These are phyloP conservation scores for Macrotrachela quadricornifera DNA, from an alignment of 1,140 invertebrate genomes.

Conservation along the genomic window DNA sequence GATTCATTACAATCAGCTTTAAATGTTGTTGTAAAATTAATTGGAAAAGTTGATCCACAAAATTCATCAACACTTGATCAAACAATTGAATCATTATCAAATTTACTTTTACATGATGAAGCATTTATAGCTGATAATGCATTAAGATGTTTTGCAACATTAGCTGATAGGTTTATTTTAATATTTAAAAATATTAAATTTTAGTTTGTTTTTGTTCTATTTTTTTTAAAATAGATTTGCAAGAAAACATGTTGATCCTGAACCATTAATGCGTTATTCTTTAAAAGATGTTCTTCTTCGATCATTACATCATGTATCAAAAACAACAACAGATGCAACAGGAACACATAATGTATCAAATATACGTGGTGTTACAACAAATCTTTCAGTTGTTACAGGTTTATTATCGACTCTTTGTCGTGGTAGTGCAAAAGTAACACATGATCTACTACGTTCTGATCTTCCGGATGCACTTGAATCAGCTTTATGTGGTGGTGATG, in stretches of 20 bases:
- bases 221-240: too few species aligned
- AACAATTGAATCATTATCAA: slow-evolving; percentile 74
- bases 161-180: too few species aligned
- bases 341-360: too few species aligned
- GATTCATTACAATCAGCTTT: slow-evolving; percentile 89
- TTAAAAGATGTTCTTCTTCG: slow-evolving; percentile 43
- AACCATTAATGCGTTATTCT: slow-evolving; percentile 62
- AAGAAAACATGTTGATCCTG: slow-evolving; percentile 62
- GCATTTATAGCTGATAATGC: slow-evolving; percentile 79
- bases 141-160: slow-evolving; percentile 81
- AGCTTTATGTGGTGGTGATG: slow-evolving; percentile 68
- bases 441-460: slow-evolving; percentile 63
- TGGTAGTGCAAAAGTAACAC: slow-evolving; percentile 72
- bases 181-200: too few species aligned
- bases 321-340: too few species aligned
- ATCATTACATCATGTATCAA: too few species aligned
- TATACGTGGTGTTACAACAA: too few species aligned
- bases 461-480: slow-evolving; percentile 75
- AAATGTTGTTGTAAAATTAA: slow-evolving; percentile 58
- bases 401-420: slow-evolving; percentile 75
- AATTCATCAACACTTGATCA: slow-evolving; percentile 54
- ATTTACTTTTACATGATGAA: slow-evolving; percentile 73
- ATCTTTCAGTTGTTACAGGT: slow-evolving; percentile 67
- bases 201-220: too few species aligned
- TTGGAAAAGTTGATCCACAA: slow-evolving; percentile 81